These are phyloP conservation scores for Limnephilus lunatus DNA, from an alignment of 2,888 invertebrate species.

Conservation along the genomic window DNA sequence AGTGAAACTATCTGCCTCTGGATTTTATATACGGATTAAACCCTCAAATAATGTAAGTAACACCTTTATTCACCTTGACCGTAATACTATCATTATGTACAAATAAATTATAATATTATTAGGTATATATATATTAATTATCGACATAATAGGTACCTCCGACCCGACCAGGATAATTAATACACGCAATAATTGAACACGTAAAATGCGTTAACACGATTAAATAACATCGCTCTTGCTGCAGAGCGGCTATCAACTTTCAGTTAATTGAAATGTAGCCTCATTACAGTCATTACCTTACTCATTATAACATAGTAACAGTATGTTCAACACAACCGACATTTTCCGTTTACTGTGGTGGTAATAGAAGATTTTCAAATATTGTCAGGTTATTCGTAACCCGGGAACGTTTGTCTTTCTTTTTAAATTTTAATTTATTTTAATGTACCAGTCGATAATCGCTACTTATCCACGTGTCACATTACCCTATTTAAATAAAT, in stretches of 20 bases:
- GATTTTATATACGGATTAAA: slow-evolving; percentile 35
- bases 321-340: too few relatives aligned
- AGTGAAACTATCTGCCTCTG: slow-evolving; percentile 42
- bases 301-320: neutral
- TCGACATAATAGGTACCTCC: neutral
- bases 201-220: neutral
- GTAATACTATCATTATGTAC: neutral
- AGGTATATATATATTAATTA: neutral
- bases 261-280: neutral
- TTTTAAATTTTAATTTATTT: too few relatives aligned
- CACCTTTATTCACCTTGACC: neutral
- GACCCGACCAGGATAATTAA: neutral
- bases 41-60: slow-evolving; percentile 25
- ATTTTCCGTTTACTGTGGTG: too few relatives aligned
- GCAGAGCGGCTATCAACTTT: neutral
- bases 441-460: too few relatives aligned
- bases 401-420: too few relatives aligned
- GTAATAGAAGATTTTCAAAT: too few relatives aligned
- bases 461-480: neutral
- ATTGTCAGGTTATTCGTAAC: too few relatives aligned
- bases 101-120: neutral
- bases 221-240: neutral
- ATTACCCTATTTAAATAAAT: neutral
- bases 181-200: neutral
- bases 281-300: neutral